Evolutionary conservation across 2,113 vertebrate genomes (phyloP).

Genomic region (Speoplatyrhinus poulsoni): DNA sequence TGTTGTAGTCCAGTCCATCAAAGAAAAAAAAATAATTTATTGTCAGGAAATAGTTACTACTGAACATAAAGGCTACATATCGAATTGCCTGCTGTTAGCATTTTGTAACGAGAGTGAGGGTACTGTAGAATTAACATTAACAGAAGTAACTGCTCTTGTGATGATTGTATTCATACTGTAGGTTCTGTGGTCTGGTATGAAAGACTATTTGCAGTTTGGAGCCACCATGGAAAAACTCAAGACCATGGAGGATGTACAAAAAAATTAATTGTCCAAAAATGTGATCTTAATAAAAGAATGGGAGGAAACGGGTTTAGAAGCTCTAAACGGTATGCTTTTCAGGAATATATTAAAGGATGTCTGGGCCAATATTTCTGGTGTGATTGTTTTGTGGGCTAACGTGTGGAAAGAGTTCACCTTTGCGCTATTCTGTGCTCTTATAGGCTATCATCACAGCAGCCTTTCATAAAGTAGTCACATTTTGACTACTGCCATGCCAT

Average conservation of each 20-base stretch:
- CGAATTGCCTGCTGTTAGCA: neutral
- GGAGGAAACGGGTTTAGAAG: constrained; percentile 18
- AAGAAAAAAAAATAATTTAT: constrained; percentile 9
- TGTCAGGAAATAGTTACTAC: constrained; percentile 8
- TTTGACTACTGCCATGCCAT: constrained; percentile 36
- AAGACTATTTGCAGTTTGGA: constrained; percentile 30
- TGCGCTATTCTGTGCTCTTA: constrained; percentile 35
- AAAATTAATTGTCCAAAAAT: constrained; percentile 23
- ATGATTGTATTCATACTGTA: constrained; percentile 25
- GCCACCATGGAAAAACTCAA: neutral
- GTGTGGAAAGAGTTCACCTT: constrained; percentile 38
- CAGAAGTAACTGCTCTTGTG: neutral
- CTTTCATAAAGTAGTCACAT: constrained; percentile 37
- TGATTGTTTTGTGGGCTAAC: constrained; percentile 38
- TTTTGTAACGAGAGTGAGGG: neutral
- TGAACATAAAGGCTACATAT: neutral
- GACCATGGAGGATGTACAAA: constrained; percentile 19
- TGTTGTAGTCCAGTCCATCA: constrained; percentile 39
- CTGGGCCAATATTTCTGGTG: constrained; percentile 33
- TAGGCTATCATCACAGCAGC: constrained; percentile 40
- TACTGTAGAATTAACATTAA: neutral
- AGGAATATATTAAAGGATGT: constrained; percentile 15
- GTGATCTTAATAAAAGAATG: neutral
- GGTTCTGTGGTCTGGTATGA: constrained; percentile 20
- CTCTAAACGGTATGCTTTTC: constrained; percentile 6